Base-by-base conservation (phyloP, 92 coral and sea anemone species). In the Phymanthus crucifer region DNA sequence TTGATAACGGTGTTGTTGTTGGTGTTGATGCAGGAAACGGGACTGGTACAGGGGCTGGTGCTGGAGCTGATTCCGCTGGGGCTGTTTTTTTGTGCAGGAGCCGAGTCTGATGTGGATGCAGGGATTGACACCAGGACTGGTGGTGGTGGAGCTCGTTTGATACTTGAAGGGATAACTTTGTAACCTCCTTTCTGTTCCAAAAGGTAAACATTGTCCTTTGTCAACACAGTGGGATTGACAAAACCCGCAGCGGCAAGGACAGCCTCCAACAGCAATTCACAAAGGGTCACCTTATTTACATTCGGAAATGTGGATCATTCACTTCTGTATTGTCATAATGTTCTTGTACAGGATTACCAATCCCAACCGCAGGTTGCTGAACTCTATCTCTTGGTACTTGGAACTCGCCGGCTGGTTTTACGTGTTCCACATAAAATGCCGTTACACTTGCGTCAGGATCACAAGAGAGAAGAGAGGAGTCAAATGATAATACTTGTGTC, bases 381-480 rank as follows among this genome's bases (percentile, higher is more conserved):
- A 43, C 7, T 11, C 45, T 11, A 11, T 5, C 5, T 38, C 57
- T 6, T 48, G 72, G 72, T 31, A 68, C 37, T 13, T 4, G 37
- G 14, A 68, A 9, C 4, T 68, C 14, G 13, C 40, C 40, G 5
- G 40, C 40, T 32, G 40, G 40, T 5, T 29, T 68, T 37, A 68
- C 72, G 40, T 68, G 72, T 33, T 27, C 40, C 8, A 4, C 72
- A 32, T 68, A 68, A n/a, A 68, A 68, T 4, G 6, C n/a, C 38
- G 37, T 33, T 16, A 68, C 72, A 68, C 40, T 68, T 33, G 37
- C n/a, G 19, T 68, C 72, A 31, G 72, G 72, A 3, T 68, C 38
- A 18, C n/a, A 31, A 37, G 40, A 31, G 23, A 8, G 27, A n/a
- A 66, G 35, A 11, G 71, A 23, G 36, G 37, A 29, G 17, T 68